Percentiles rank a stretch among this genome's conserved stretches.
Conservation (phyloP, 2,888 invertebrate species). For the Liopterus haemorrhoidalis region DNA sequence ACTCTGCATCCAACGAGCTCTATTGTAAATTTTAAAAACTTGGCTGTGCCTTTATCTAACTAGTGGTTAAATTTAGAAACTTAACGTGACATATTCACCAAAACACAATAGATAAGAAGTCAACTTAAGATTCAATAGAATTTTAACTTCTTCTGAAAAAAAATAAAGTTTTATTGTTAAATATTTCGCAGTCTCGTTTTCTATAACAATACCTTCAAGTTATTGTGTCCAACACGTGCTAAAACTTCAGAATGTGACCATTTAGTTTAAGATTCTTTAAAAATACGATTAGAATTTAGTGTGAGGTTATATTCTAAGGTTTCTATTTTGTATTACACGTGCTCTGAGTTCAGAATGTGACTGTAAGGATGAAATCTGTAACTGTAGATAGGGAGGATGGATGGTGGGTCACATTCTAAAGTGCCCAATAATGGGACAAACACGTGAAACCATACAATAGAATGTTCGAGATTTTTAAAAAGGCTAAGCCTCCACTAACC, state of each 20-base stretch:
- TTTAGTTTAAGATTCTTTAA: too few species aligned
- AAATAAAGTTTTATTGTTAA: conserved; percentile 20
- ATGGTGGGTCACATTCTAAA: conserved; percentile 6
- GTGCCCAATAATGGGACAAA: conserved; percentile 1
- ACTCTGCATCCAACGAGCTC: conserved; percentile 17
- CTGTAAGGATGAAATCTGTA: background rate
- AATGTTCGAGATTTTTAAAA: conserved; percentile 9
- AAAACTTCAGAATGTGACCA: conserved; percentile 9
- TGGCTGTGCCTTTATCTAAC: conserved; percentile 20
- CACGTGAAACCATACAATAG: conserved; percentile 7
- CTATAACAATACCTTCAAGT: conserved; percentile 11
- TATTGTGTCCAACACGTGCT: conserved; percentile 19
- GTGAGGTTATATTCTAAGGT: too few species aligned
- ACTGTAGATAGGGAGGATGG: background rate
- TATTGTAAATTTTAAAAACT: conserved; percentile 12
- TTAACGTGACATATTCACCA: conserved; percentile 19
- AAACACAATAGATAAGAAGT: conserved; percentile 15
- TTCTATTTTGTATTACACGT: too few species aligned
- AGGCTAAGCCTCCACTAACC: conserved; percentile 15
- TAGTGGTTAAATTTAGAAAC: conserved; percentile 19
- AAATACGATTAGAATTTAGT: too few species aligned
- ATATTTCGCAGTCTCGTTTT: conserved; percentile 8
- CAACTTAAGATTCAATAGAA: conserved; percentile 17
- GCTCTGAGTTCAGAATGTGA: conserved; percentile 15
- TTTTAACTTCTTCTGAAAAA: conserved; percentile 21